These are phyloP conservation scores for Nasua narica DNA, from an alignment of 2,797 vertebrate genomes.

Conservation along the genomic window DNA sequence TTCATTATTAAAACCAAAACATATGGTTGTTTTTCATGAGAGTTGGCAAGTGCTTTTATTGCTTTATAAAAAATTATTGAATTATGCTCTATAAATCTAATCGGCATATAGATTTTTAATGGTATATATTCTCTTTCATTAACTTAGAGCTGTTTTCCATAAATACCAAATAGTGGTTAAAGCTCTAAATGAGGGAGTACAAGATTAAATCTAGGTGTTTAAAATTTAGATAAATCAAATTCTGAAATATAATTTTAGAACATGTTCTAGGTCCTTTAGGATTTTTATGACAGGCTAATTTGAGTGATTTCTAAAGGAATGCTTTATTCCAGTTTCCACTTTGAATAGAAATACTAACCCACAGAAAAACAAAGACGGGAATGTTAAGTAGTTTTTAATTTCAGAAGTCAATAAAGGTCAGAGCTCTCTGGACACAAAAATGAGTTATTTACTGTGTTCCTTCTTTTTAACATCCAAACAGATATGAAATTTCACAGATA, in stretches of 20 bases:
- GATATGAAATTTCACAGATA: not conserved
- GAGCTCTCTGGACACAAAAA: conserved; percentile 24
- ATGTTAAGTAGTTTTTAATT: conserved; percentile 58
- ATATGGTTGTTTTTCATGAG: conserved; percentile 82
- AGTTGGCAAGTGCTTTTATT: conserved; percentile 80
- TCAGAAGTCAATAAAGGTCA: conserved; percentile 55
- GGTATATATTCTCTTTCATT: conserved; percentile 79
- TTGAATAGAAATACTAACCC: conserved; percentile 46
- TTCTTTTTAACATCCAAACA: conserved; percentile 5
- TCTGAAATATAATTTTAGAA: conserved; percentile 66
- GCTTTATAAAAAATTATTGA: conserved; percentile 84
- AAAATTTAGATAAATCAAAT: conserved; percentile 66
- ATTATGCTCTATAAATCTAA: conserved; percentile 84
- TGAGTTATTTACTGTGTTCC: not conserved
- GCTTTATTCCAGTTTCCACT: conserved; percentile 31
- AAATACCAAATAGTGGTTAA: conserved; percentile 65
- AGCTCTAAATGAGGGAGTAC: conserved; percentile 34
- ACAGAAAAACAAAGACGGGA: not conserved
- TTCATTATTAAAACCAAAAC: conserved; percentile 83
- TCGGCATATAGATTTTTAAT: conserved; percentile 83
- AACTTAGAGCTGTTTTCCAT: conserved; percentile 76
- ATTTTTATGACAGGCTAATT: conserved; percentile 39
- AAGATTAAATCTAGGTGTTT: conserved; percentile 62
- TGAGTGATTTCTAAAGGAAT: conserved; percentile 38
- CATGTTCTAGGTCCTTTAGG: not conserved